Conservation (phyloP, 2,797 vertebrate genomes). For the Podargus strigoides region DNA sequence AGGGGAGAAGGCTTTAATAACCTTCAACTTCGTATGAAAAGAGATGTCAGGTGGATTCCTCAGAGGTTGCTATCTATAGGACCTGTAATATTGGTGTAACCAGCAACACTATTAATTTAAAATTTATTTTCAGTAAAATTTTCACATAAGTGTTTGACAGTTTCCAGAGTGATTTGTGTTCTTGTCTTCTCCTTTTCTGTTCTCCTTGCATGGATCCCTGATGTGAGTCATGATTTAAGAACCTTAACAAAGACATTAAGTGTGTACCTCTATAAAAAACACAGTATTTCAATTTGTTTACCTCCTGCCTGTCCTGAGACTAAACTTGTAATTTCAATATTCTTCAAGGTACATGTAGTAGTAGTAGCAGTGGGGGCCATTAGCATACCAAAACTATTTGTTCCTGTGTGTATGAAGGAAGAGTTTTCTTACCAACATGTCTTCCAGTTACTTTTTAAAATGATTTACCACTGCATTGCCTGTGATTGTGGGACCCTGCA, state of each 20-base stretch:
- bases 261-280: background rate
- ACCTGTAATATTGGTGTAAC: background rate
- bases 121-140: background rate
- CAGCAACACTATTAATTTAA: background rate
- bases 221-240: background rate
- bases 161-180: background rate
- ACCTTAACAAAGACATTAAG: background rate
- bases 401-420: background rate
- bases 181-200: background rate
- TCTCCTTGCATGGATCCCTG: background rate
- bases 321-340: background rate
- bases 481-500: background rate
- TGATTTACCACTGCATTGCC: background rate
- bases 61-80: background rate
- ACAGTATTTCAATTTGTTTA: background rate
- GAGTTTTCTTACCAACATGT: background rate
- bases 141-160: background rate
- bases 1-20: background rate
- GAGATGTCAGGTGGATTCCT: background rate
- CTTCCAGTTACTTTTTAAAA: background rate
- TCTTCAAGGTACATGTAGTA: background rate
- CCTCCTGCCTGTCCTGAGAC: background rate
- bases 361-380: background rate
- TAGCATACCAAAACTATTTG: background rate
- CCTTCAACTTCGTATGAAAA: background rate